Base-by-base conservation (phyloP, 2,113 vertebrate genomes). In the Cromileptes altivelis region DNA sequence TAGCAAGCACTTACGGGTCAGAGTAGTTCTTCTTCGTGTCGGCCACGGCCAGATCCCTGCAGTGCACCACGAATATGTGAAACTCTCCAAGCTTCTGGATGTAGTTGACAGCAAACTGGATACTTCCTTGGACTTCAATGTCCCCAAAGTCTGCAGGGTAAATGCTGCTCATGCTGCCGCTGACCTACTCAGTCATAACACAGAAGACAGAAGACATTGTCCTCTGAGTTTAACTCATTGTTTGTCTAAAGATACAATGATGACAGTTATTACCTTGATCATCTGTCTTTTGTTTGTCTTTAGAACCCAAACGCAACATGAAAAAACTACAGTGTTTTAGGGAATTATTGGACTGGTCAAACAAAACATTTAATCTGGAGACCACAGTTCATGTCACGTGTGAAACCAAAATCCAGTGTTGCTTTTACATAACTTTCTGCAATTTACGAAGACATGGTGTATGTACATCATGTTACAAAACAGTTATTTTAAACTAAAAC, bases 21-120 rank as follows among this genome's bases (percentile, higher is more conserved):
- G 97, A 97, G n/a, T 95, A 96, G 63, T 96, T 97, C 77, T 96
- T 97, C 89, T 97, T 99, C 18, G 90, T 58, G 45, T 99, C 97
- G 0, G 95, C 98, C 8, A 95, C 82, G 12, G 97, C 97, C 91
- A 99, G 88, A 61, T 97, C 96, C 75, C 94, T 96, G 86, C 98
- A 98, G 63, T 97, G 96, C 81, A 97, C 97, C 79, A 99, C 95
- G 73, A 98, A 99, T 76, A 99, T 85, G 37, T 98, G 98, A 60
- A 99, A 91, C 89, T 99, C 98, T 0, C 91, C 95, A 65, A 98
- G 93, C 80, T 97, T 96, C 56, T 97, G 96, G 70, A 97, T 96
- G 15, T 98, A 99, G 91, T 97, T 97, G 5, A 99, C 68, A 13
- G 97, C 97, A 86, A 98, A 97, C 89, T 97, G 97, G 60, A 99